phyloP scores from a whole-genome alignment of 2,113 vertebrate genomes.

The Bujurquina vittata region DNA sequence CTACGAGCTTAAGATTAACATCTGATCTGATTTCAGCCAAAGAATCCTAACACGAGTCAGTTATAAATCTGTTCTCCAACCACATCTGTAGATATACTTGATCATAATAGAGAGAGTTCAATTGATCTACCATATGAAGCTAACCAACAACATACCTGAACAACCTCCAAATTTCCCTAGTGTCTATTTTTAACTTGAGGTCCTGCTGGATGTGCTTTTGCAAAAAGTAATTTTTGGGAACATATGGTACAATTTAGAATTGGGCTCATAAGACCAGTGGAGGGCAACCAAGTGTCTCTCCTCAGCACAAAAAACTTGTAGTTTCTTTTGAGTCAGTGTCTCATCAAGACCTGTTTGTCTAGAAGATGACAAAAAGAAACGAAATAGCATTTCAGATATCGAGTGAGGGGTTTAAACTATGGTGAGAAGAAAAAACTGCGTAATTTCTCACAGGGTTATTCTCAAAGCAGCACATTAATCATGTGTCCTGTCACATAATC shows the following conservation, averaged over 20 bases:
- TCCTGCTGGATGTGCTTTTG: slow-evolving; percentile 52
- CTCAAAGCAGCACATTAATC: slow-evolving; percentile 62
- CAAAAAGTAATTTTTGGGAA: slow-evolving; percentile 60
- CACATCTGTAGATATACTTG: slow-evolving; percentile 75
- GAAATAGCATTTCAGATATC: slow-evolving; percentile 1
- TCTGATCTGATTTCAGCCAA: slow-evolving; percentile 66
- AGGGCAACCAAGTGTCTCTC: slow-evolving; percentile 43
- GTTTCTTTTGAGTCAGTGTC: slow-evolving; percentile 19
- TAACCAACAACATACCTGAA: slow-evolving; percentile 77
- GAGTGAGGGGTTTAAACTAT: slow-evolving; percentile 12
- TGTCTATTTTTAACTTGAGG: slow-evolving; percentile 68
- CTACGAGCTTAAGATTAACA: slow-evolving; percentile 63
- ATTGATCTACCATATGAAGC: slow-evolving; percentile 68
- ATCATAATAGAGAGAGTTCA: slow-evolving; percentile 59
- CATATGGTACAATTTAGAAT: slow-evolving; percentile 66
- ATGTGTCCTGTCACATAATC: slow-evolving; percentile 56
- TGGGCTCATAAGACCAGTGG: slow-evolving; percentile 44
- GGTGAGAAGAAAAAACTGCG: slow-evolving; percentile 14
- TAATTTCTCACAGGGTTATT: slow-evolving; percentile 51
- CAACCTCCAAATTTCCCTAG: slow-evolving; percentile 66
- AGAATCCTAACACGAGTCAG: slow-evolving; percentile 55
- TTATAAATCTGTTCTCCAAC: slow-evolving; percentile 63
- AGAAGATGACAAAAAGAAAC: slow-evolving; percentile 1
- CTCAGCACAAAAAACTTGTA: slow-evolving; percentile 31
- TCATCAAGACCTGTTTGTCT: slow-evolving; percentile 8